phyloP scores from a whole-genome alignment of 2,113 vertebrate genomes.

The Odocoileus virginianus region DNA sequence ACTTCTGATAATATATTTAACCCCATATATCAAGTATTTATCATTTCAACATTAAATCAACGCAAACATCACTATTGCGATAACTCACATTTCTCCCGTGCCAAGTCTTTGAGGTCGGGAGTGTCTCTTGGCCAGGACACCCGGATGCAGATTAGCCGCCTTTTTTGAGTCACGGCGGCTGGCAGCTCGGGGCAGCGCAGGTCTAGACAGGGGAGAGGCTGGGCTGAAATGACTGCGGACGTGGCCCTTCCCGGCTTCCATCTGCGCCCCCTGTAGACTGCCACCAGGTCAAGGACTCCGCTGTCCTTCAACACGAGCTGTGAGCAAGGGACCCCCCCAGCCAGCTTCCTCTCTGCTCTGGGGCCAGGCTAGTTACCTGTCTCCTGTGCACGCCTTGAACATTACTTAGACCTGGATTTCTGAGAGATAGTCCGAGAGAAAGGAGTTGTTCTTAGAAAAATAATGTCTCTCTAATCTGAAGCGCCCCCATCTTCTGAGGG shows the following conservation, averaged over 20 bases:
- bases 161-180: background rate
- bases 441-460: background rate
- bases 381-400: background rate
- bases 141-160: fast-evolving
- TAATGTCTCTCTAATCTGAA: background rate
- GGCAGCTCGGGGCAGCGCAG: fast-evolving
- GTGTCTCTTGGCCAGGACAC: background rate
- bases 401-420: background rate
- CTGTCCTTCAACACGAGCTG: fast-evolving
- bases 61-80: background rate
- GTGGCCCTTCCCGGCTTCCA: background rate
- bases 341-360: background rate
- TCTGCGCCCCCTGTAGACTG: background rate
- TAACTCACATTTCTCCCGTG: background rate
- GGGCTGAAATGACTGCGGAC: fast-evolving
- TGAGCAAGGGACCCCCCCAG: background rate
- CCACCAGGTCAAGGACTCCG: no score
- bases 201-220: no score
- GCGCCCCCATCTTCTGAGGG: background rate
- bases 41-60: background rate
- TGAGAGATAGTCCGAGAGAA: background rate
- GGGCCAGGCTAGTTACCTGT: background rate
- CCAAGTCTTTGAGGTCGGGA: background rate
- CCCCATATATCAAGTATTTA: background rate
- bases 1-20: background rate